A percentile compares a stretch with the other conserved stretches of the same genome.
phyloP scores from a whole-genome alignment of 2,888 invertebrate genomes.

The Chrysodeixis includens region DNA sequence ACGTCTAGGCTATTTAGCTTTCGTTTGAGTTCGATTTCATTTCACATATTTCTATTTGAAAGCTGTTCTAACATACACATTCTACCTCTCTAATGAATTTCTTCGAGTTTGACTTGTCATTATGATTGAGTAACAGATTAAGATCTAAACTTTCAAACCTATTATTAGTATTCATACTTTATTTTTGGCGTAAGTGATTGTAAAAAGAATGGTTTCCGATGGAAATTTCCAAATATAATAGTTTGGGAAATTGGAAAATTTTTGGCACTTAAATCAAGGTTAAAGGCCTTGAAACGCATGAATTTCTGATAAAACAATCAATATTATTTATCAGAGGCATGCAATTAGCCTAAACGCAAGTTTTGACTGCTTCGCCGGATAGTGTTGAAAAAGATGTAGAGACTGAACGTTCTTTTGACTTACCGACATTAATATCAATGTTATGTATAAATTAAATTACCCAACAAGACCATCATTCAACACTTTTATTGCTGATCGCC shows the following conservation, averaged over 20 bases:
- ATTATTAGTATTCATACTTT: neutral
- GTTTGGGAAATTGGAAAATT: too few species aligned
- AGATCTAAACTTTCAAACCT: neutral
- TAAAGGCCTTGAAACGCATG: too few species aligned
- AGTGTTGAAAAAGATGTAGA: too few species aligned
- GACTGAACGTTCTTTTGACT: too few species aligned
- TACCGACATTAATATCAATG: neutral
- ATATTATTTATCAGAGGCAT: too few species aligned
- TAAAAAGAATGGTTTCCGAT: too few species aligned
- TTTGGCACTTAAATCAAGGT: too few species aligned
- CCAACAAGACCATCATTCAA: neutral
- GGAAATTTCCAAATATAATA: too few species aligned
- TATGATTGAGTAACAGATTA: neutral
- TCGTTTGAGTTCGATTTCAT: neutral
- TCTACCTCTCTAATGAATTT: neutral
- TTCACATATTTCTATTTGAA: neutral
- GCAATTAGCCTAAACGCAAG: too few species aligned
- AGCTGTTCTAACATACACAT: constrained; percentile 1
- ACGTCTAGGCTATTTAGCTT: neutral
- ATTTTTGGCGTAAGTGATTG: neutral
- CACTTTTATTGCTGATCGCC: neutral
- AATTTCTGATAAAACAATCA: too few species aligned
- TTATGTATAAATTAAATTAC: neutral
- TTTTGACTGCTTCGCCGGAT: too few species aligned
- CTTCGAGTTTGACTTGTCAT: neutral